A percentile compares a stretch with the other conserved stretches of the same genome.
These are phyloP conservation scores for Saccopteryx bilineata DNA, from an alignment of 2,113 vertebrate species.

Conservation along the genomic window DNA sequence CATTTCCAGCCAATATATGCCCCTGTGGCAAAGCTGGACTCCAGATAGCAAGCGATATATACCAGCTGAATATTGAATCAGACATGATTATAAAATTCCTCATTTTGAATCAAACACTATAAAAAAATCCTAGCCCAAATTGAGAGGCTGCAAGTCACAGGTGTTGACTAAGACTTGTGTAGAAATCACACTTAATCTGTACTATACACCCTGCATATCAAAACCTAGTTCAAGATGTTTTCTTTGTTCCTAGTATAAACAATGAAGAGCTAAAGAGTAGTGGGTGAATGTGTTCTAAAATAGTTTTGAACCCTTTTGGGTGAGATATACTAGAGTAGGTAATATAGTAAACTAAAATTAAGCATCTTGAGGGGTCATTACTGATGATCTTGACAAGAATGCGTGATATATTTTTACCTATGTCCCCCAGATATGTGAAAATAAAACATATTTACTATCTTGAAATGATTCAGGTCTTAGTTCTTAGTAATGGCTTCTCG, in stretches of 20 bases:
- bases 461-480: constrained; percentile 11
- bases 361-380: constrained; percentile 11
- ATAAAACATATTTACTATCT: constrained; percentile 46
- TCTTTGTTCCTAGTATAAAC: not conserved
- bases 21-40: constrained; percentile 2
- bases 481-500: not conserved
- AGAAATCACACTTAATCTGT: constrained; percentile 26
- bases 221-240: not conserved
- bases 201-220: not conserved
- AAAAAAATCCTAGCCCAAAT: not conserved
- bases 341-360: not conserved
- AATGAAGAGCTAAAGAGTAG: not conserved
- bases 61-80: not conserved
- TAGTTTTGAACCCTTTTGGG: not conserved
- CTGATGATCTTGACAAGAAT: constrained; percentile 7
- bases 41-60: constrained; percentile 18
- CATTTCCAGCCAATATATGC: not conserved
- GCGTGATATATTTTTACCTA: not conserved
- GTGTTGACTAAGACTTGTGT: not conserved
- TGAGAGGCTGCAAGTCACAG: constrained; percentile 31
- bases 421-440: not conserved
- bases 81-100: not conserved
- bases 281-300: not conserved
- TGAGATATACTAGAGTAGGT: not conserved
- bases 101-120: not conserved